These are phyloP conservation scores for Ditula angustiorana DNA, from an alignment of 2,888 invertebrate genomes.

Conservation along the genomic window DNA sequence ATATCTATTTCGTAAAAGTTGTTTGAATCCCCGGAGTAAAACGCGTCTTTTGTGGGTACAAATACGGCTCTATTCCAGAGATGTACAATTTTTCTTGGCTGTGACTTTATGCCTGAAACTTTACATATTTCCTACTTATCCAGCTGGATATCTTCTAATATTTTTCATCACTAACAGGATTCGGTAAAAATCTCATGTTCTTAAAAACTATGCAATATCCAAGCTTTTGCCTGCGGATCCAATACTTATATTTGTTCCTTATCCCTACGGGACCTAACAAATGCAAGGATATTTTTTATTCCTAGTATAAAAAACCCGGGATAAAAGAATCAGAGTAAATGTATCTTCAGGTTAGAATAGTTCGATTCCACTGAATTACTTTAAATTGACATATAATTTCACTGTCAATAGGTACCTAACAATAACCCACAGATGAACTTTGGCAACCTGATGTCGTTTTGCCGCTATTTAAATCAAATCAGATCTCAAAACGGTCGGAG, in stretches of 20 bases:
- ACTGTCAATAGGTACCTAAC: not conserved
- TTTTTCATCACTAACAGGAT: not conserved
- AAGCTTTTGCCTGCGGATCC: not conserved
- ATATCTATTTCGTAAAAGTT: conserved; percentile 7
- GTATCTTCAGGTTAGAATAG: not conserved
- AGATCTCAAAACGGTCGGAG: not conserved
- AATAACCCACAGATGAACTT: not conserved
- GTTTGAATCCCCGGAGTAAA: not conserved
- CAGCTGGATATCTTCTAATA: not conserved
- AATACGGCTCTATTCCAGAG: not conserved
- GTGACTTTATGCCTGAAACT: not conserved
- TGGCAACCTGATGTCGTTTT: not conserved
- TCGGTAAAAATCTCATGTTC: not conserved
- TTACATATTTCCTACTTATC: not conserved
- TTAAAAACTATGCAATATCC: not conserved
- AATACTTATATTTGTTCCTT: not conserved
- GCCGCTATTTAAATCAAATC: not conserved
- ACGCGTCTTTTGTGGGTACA: conserved; percentile 8
- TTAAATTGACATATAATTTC: not conserved
- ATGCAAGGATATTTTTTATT: not conserved
- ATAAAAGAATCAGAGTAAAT: not conserved
- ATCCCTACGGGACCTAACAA: not conserved
- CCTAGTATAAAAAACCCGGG: not conserved
- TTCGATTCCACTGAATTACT: not conserved
- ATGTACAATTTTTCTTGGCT: not conserved